Conservation (phyloP, 2,113 vertebrate species). For the Menura novaehollandiae region DNA sequence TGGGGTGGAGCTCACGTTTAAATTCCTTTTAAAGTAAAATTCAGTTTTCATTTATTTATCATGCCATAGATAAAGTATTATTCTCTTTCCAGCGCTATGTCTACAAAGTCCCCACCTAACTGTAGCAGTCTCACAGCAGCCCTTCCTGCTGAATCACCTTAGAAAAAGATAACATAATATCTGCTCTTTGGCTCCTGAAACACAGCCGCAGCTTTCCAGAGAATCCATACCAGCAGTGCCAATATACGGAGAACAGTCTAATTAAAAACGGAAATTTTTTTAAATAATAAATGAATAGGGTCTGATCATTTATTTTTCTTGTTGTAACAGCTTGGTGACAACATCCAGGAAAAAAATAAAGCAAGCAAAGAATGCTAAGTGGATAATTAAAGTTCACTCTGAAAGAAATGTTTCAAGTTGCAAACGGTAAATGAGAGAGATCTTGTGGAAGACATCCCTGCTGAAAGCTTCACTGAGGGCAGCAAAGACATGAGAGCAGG, state of each 20-base stretch:
- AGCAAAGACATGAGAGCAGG: neutral
- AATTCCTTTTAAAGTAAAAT: neutral
- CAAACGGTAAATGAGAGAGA: neutral
- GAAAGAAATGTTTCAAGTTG: neutral
- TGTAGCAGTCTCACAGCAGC: neutral
- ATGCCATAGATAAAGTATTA: neutral
- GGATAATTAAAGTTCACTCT: neutral
- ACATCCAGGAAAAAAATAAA: neutral
- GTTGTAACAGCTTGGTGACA: slow-evolving; percentile 1
- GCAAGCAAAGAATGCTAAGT: neutral
- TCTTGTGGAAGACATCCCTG: neutral
- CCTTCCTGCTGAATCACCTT: neutral
- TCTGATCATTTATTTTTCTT: slow-evolving; percentile 21
- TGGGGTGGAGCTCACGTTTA: neutral
- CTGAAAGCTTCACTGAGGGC: neutral
- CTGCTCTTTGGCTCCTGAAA: neutral
- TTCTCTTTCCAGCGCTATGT: neutral
- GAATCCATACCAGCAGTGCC: neutral
- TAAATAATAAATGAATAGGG: neutral
- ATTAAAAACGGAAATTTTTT: neutral
- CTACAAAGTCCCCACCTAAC: neutral
- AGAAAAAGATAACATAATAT: neutral
- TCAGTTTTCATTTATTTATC: neutral
- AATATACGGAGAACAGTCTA: neutral
- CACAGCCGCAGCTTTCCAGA: neutral